Evolutionary conservation across 2,888 invertebrate genomes (phyloP), one percentile per base, ranked within the genome.

Genomic region (Machimus atricapillus): DNA sequence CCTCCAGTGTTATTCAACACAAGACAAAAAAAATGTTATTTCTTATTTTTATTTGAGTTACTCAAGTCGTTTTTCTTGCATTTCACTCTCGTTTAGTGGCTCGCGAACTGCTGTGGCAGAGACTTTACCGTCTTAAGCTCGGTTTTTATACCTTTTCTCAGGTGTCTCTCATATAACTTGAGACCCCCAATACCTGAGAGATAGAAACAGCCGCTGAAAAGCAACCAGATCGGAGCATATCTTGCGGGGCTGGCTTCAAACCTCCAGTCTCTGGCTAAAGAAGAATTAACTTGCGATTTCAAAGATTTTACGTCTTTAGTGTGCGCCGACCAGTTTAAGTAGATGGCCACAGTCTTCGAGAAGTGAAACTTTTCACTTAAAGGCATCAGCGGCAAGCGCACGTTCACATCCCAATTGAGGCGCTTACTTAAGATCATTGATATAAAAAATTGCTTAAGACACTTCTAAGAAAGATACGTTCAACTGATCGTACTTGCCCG

Each of bases 251-350:
- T 12, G 27, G 23, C 27, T 27, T 56, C 19, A 56, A 56, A 56
- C 23, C 23, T 40, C 66, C 37, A 66, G 66, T 40, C 43, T 37
- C 43, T 7, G 7, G 34, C 34, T 34, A 40, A 27, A 85, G 85
- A 85, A 74, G 91, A 89, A 89, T 89, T 89, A 88, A 89, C 89
- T 89, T 89, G 88, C 89, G 89, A 90, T 90, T 90, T 89, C 88
- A 90, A 91, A 90, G 90, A 90, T 90, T 76, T 90, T 40, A 91
- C 91, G 90, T 91, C 91, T 92, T 92, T 90, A 92, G 92, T 92
- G 92, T 92, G 92, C 90, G 92, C 92, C 92, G 93, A 92, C 92
- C 92, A 91, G 92, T 92, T 92, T 92, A 91, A 91, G 91, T 91
- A 92, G 91, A 92, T 92, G 93, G 92, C 92, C 93, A 92, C 92